These are phyloP conservation scores for Lipophrys pholis DNA, from an alignment of 2,113 vertebrate species.

Conservation along the genomic window DNA sequence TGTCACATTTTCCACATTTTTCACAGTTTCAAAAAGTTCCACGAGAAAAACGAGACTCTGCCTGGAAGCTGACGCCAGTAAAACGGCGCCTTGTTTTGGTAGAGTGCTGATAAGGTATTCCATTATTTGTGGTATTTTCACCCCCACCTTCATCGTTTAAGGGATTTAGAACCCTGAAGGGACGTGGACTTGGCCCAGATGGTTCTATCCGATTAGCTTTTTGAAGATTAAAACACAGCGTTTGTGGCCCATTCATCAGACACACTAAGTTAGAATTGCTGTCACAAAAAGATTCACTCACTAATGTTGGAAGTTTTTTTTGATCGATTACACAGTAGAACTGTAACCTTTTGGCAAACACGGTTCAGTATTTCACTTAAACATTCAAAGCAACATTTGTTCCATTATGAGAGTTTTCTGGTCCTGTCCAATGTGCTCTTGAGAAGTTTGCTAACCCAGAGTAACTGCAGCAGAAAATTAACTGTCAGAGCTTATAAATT, in stretches of 20 bases:
- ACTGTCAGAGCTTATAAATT: neutral
- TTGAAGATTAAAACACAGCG: neutral
- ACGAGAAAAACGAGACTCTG: too few relatives aligned
- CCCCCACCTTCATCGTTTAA: too few relatives aligned
- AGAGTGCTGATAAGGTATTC: too few relatives aligned
- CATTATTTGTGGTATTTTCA: too few relatives aligned
- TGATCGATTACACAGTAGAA: neutral
- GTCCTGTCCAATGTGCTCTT: neutral
- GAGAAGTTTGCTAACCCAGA: neutral
- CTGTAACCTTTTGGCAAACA: neutral
- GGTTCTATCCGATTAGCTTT: too few relatives aligned
- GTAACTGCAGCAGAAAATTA: neutral
- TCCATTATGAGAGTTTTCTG: neutral
- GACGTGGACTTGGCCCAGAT: too few relatives aligned
- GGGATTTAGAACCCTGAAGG: too few relatives aligned
- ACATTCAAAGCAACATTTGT: neutral
- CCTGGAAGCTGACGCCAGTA: too few relatives aligned
- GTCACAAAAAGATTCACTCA: neutral
- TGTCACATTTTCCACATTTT: too few relatives aligned
- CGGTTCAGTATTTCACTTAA: neutral
- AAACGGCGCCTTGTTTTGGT: too few relatives aligned
- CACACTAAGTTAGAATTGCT: neutral
- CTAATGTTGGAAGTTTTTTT: neutral
- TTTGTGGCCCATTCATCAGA: neutral
- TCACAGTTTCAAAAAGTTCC: too few relatives aligned